Base-by-base conservation (phyloP, 2,797 vertebrate species). In the Cichlasoma orientale region DNA sequence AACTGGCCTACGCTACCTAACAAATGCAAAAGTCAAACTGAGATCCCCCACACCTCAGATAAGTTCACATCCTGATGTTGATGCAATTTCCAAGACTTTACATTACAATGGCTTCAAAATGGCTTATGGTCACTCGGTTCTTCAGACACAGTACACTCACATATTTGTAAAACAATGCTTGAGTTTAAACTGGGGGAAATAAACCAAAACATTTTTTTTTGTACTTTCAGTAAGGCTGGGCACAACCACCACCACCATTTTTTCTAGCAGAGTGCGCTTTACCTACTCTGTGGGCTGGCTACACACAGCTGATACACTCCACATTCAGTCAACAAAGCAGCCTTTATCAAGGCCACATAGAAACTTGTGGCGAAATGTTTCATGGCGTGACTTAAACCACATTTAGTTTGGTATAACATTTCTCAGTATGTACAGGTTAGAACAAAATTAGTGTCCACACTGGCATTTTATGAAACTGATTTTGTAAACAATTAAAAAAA, bases 401-500 rank as follows among this genome's bases (percentile, higher is more conserved):
- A 76, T 86, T 89, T 88, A 77, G 89, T 89, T 92, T 89, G 83
- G 85, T 90, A 87, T 84, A 89, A 93, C 70, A 83, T 87, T 85
- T 90, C 78, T 91, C 82, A 90, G 19, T 95, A 91, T 94, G 91
- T 95, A 95, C 88, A 94, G 84, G 75, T 93, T 86, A 93, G 90
- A 95, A 88, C 87, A 86, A 92, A 86, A 92, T 82, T 85, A 92
- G 91, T 90, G 92, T 92, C 92, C 93, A 91, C 91, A 93, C 89
- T 93, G 92, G 90, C 86, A 81, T 93, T 87, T 93, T 86, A 89
- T 77, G 75, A 91, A 96, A 97, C 94, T 92, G 95, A 94, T 95
- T 95, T 95, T 98, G 98, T 98, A 98, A 98, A 98, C 97, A 96
- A 96, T 96, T 90, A 93, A 91, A 84, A 87, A 84, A 88, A 82